Evolutionary conservation across 2,888 invertebrate species (phyloP), one percentile per base, ranked within the genome.

Genomic region (Zygogramma bicolorata): DNA sequence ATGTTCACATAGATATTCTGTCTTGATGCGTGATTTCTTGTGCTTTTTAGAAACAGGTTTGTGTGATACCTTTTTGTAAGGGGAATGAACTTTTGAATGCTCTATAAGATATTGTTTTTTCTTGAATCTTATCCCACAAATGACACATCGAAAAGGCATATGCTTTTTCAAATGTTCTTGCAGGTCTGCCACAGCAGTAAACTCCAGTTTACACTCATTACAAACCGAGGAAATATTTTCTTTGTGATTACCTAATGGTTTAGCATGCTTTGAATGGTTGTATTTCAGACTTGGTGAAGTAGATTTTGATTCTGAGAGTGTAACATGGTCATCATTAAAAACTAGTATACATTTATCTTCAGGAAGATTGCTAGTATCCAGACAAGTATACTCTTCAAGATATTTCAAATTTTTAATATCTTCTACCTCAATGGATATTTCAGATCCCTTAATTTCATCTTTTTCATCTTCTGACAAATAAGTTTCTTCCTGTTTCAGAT

Each of bases 1-100:
- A 2, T 27, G 58, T 42, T 67, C 67, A 25, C 67, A 67, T 15
- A 67, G 29, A 13, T 38, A 67, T 8, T 58, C 38, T 13, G 49
- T 58, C 40, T 40, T 31, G 13, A 57, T 27, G 29, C 59, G 67
- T n/a, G 29, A 22, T 27, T 18, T 42, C 22, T 67, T 58, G 67
- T 67, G 67, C 4, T 8, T 34, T 29, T n/a, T 15, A 18, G 59
- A n/a, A 15, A n/a, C 59, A 2, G 40, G 31, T 20, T 59, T 67
- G 3, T 59, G 31, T n/a, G 59, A 40, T 15, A 49, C 59, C 7
- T 29, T 18, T 40, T 59, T 67, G 8, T 2, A 8, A 5, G 40
- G 13, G 10, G 59, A 22, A 59, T 67, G 67, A n/a, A 27, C n/a
- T 25, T 27, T n/a, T 0, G 13, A 53, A 53, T 53, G 53, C 1